These are phyloP conservation scores for Gallinago media DNA, from an alignment of 2,113 vertebrate species.

Conservation along the genomic window DNA sequence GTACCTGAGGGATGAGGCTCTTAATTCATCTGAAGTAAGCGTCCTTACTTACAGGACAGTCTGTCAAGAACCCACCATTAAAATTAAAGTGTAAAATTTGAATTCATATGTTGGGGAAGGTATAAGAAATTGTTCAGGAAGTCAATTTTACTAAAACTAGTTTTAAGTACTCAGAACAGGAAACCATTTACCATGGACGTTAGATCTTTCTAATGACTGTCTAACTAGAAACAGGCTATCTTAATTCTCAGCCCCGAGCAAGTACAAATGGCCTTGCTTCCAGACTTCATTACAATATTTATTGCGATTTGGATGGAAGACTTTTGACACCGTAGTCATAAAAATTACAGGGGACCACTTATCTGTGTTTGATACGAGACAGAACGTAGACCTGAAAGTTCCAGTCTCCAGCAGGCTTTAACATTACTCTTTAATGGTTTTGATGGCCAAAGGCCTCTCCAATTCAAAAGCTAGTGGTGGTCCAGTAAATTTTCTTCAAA, in stretches of 20 bases:
- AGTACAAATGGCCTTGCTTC: slow-evolving; percentile 90
- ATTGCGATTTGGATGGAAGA: slow-evolving; percentile 91
- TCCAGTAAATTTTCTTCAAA: slow-evolving; percentile 35
- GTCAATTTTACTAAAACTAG: slow-evolving; percentile 93
- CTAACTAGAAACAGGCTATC: slow-evolving; percentile 97
- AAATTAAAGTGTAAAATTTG: background rate
- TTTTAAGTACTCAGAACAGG: slow-evolving; percentile 97
- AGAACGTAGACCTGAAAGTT: slow-evolving; percentile 77
- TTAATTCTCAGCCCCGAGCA: slow-evolving; percentile 93
- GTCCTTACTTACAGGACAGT: background rate
- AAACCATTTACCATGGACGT: slow-evolving; percentile 94
- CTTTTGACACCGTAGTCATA: slow-evolving; percentile 93
- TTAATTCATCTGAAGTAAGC: background rate
- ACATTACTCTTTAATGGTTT: slow-evolving; percentile 69
- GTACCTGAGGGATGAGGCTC: background rate
- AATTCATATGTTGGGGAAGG: slow-evolving; percentile 54
- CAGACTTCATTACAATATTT: slow-evolving; percentile 95
- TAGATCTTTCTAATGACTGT: slow-evolving; percentile 99
- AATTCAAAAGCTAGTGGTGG: slow-evolving; percentile 56
- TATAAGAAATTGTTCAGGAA: slow-evolving; percentile 94
- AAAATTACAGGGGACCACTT: slow-evolving; percentile 89
- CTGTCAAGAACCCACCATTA: background rate
- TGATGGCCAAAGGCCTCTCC: slow-evolving; percentile 41
- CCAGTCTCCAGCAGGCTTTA: slow-evolving; percentile 62
- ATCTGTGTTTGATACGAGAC: slow-evolving; percentile 77